A percentile compares a stretch with the other conserved stretches of the same genome.
Evolutionary conservation across 2,113 vertebrate genomes (phyloP).

Genomic region (Lucifuga dentata): DNA sequence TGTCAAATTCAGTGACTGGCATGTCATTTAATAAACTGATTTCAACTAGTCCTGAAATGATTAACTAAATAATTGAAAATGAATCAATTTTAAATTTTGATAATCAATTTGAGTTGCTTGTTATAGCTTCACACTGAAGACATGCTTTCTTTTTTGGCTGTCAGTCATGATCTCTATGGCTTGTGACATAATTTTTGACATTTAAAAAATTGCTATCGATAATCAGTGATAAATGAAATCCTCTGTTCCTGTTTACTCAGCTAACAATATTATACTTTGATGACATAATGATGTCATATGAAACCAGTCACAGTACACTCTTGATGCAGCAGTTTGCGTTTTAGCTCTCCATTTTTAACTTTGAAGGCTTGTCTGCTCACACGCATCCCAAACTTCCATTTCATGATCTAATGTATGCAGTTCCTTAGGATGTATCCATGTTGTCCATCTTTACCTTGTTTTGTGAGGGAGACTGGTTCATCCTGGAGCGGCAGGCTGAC

Average conservation of each 20-base stretch:
- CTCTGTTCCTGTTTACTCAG: neutral
- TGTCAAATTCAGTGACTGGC: neutral
- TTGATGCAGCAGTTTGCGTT: slow-evolving; percentile 34
- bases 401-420: too few relatives aligned
- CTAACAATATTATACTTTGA: neutral
- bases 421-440: neutral
- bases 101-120: neutral
- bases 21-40: neutral
- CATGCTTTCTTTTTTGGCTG: too few relatives aligned
- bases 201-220: too few relatives aligned
- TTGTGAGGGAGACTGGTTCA: neutral
- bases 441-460: slow-evolving; percentile 28
- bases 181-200: neutral
- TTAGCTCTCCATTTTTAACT: neutral
- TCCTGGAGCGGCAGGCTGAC: slow-evolving; percentile 12
- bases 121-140: too few relatives aligned
- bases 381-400: neutral
- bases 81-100: neutral
- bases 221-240: too few relatives aligned
- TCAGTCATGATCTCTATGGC: too few relatives aligned
- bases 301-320: neutral
- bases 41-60: neutral
- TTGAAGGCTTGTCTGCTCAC: neutral
- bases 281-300: neutral
- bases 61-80: neutral